Conservation (phyloP, 1,140 invertebrate genomes). For the Theocolax elegans region DNA sequence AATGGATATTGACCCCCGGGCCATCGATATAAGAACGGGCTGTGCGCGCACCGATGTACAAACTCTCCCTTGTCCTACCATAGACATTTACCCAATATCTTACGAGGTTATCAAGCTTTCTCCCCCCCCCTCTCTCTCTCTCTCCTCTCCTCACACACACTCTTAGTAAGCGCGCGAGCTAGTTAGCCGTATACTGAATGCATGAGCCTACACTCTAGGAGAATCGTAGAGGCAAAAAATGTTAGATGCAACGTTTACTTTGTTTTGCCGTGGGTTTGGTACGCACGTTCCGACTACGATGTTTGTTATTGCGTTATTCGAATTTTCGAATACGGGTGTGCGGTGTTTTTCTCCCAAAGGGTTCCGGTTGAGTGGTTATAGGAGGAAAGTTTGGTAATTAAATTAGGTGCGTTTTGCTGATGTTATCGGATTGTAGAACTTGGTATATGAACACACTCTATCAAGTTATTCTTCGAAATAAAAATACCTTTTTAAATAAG, state of each 20-base stretch:
- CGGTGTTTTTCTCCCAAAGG: too few species aligned
- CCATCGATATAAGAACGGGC: background rate
- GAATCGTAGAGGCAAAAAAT: background rate
- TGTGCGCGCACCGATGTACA: background rate
- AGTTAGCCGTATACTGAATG: constrained; percentile 22
- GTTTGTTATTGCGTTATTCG: background rate
- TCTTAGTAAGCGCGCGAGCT: background rate
- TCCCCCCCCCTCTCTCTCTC: background rate
- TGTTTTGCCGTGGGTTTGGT: too few species aligned
- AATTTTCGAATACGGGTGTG: constrained; percentile 16
- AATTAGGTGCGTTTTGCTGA: constrained; percentile 14
- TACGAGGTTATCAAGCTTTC: constrained; percentile 8
- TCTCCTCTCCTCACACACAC: too few species aligned
- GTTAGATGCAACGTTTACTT: too few species aligned
- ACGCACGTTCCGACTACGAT: too few species aligned
- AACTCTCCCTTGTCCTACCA: background rate
- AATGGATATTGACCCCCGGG: constrained; percentile 18
- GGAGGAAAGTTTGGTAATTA: background rate
- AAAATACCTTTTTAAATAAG: too few species aligned
- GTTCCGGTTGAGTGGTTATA: background rate
- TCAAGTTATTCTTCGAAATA: too few species aligned
- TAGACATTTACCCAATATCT: constrained; percentile 31
- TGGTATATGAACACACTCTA: too few species aligned
- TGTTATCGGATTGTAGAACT: too few species aligned
- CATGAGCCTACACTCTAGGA: background rate